These are phyloP conservation scores for Linnaemya vulpina DNA, from an alignment of 2,888 invertebrate genomes.

Conservation along the genomic window DNA sequence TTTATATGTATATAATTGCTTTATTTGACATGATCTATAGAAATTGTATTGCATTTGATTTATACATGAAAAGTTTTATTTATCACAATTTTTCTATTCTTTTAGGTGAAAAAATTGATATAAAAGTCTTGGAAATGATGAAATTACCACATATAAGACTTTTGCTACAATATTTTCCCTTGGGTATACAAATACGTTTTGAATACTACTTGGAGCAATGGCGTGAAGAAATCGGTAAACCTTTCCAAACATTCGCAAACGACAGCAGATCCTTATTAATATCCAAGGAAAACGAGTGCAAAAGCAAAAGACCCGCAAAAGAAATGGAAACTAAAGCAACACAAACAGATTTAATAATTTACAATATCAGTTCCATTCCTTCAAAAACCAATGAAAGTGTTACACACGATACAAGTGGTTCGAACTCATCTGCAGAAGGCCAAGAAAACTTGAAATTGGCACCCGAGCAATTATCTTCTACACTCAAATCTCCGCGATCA, in stretches of 20 bases:
- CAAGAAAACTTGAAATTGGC: background rate
- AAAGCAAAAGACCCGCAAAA: background rate
- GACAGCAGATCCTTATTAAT: background rate
- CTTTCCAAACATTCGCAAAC: slow-evolving; percentile 67
- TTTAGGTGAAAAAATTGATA: slow-evolving; percentile 77
- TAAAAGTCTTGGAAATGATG: slow-evolving; percentile 77
- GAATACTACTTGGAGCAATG: slow-evolving; percentile 79
- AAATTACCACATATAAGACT: slow-evolving; percentile 77
- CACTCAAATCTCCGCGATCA: background rate
- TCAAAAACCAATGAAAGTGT: background rate
- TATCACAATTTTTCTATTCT: background rate
- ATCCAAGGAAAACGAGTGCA: background rate
- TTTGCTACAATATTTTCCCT: slow-evolving; percentile 75
- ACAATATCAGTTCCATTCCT: background rate
- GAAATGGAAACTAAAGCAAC: slow-evolving; percentile 15
- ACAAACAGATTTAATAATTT: slow-evolving; percentile 42
- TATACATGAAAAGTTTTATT: too few relatives aligned
- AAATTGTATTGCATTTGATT: too few relatives aligned
- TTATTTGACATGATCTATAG: too few relatives aligned
- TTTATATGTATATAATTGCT: too few relatives aligned
- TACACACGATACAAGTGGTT: background rate
- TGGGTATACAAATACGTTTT: slow-evolving; percentile 79
- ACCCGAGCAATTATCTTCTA: background rate
- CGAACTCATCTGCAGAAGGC: background rate
- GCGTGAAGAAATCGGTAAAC: slow-evolving; percentile 78